These are phyloP conservation scores for Pangasianodon hypophthalmus DNA, from an alignment of 2,113 vertebrate species.

Conservation along the genomic window DNA sequence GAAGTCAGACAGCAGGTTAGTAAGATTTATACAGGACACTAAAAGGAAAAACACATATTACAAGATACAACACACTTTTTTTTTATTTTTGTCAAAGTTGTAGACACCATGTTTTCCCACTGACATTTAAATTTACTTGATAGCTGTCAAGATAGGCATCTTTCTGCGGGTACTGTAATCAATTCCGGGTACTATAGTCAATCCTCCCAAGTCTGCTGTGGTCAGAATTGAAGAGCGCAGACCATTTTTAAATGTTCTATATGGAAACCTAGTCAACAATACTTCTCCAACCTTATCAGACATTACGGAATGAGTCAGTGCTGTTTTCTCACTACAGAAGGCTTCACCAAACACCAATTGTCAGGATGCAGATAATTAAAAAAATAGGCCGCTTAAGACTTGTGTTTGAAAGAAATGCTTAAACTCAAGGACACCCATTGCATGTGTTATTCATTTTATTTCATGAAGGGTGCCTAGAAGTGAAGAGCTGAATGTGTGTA, in stretches of 20 bases:
- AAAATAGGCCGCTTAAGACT: background rate
- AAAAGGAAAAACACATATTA: background rate
- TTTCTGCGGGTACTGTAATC: no score
- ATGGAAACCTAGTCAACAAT: background rate
- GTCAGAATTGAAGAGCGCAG: background rate
- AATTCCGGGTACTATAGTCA: background rate
- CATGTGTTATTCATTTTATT: background rate
- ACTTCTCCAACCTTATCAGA: background rate
- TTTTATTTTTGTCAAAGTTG: background rate
- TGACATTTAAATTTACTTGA: background rate
- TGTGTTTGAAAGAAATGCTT: background rate
- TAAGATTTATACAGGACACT: background rate
- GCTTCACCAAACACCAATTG: background rate
- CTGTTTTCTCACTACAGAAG: background rate
- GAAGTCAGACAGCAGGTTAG: background rate
- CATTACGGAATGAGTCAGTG: background rate
- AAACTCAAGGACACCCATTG: background rate
- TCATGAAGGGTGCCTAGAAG: background rate
- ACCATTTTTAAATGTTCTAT: background rate
- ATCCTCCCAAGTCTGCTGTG: background rate
- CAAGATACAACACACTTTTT: background rate
- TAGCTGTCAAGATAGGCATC: background rate
- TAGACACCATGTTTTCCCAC: background rate
- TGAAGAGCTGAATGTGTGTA: background rate
- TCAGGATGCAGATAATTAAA: background rate